Percentiles rank a stretch among this genome's conserved stretches.
Conservation (phyloP, 2,113 vertebrate genomes). For the Python bivittatus region DNA sequence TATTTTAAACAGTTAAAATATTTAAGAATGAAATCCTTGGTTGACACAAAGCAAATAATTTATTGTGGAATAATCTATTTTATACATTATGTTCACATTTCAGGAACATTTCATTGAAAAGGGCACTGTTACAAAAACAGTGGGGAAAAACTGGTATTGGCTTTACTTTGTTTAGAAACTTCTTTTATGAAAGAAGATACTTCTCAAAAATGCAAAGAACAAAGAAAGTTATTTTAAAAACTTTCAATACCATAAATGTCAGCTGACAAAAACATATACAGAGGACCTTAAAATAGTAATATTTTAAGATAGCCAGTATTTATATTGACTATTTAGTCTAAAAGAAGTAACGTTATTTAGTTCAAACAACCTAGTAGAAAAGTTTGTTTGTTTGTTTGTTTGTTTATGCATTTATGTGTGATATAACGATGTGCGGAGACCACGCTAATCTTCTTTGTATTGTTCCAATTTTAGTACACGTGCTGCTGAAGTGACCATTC, state of each 20-base stretch:
- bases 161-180: constrained; percentile 42
- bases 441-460: too few relatives aligned
- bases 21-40: not conserved
- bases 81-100: not conserved
- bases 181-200: constrained; percentile 1
- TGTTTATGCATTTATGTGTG: not conserved
- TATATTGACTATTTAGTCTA: not conserved
- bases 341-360: not conserved
- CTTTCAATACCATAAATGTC: not conserved
- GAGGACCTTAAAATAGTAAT: not conserved
- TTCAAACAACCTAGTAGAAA: not conserved
- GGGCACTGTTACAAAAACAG: constrained; percentile 21
- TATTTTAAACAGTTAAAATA: too few relatives aligned
- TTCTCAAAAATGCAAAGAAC: not conserved
- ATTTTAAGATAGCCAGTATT: not conserved
- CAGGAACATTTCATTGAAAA: not conserved
- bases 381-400: not conserved
- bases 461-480: not conserved
- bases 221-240: constrained; percentile 36
- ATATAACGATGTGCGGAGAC: too few relatives aligned
- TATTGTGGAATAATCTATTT: not conserved
- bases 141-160: constrained; percentile 17
- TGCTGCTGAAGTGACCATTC: not conserved
- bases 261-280: not conserved
- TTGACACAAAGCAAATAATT: not conserved